Conservation (phyloP, 2,888 invertebrate genomes). For the Adela reaumurella region DNA sequence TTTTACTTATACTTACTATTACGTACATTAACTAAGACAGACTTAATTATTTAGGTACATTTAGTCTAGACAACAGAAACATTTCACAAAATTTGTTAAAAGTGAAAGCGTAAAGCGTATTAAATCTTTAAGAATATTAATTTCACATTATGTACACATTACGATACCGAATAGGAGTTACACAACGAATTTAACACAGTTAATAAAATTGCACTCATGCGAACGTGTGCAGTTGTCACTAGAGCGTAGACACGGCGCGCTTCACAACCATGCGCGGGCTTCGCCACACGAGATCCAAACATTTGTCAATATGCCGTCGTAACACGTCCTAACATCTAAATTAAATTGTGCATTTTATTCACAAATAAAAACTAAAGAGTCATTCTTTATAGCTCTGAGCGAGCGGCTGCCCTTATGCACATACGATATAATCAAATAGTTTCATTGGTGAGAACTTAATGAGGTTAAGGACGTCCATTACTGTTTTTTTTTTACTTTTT, state of each 20-base stretch:
- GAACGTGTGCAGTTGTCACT: conserved; percentile 43
- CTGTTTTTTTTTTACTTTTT: too few species aligned
- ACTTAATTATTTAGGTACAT: conserved; percentile 49
- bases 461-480: too few species aligned
- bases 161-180: conserved; percentile 50
- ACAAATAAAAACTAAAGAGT: not conserved
- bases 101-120: conserved; percentile 55
- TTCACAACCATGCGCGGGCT: not conserved
- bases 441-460: too few species aligned
- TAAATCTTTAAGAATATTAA: conserved; percentile 48
- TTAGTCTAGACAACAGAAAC: conserved; percentile 57
- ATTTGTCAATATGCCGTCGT: not conserved
- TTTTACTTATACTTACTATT: conserved; percentile 22
- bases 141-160: conserved; percentile 54
- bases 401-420: too few species aligned
- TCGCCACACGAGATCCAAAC: not conserved
- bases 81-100: conserved; percentile 51
- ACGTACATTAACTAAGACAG: conserved; percentile 23
- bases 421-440: too few species aligned
- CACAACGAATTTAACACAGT: conserved; percentile 56
- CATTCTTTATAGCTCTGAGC: too few species aligned
- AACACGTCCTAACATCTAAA: not conserved
- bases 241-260: too few species aligned
- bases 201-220: conserved; percentile 54
- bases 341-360: not conserved